Evolutionary conservation across 2,797 vertebrate genomes (phyloP).

Genomic region (Euthynnus affinis): DNA sequence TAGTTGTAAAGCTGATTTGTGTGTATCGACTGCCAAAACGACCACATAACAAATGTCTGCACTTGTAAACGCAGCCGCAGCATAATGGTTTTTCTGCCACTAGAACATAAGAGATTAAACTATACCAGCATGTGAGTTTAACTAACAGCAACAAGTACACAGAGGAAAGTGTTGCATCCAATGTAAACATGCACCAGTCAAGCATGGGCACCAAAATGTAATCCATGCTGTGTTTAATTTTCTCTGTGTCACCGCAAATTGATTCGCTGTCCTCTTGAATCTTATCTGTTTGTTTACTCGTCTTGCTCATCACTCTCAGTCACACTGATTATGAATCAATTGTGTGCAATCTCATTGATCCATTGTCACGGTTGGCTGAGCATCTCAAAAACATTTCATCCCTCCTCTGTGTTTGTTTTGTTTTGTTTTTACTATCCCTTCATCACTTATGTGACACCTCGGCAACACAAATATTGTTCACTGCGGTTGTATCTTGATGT

Average conservation of each 20-base stretch:
- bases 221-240: slow-evolving; percentile 66
- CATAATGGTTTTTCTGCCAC: slow-evolving; percentile 63
- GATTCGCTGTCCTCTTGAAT: slow-evolving; percentile 70
- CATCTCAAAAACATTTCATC: slow-evolving; percentile 62
- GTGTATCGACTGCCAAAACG: slow-evolving; percentile 67
- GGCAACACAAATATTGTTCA: slow-evolving; percentile 11
- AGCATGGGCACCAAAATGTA: slow-evolving; percentile 52
- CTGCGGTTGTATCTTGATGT: slow-evolving; percentile 35
- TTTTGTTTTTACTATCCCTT: slow-evolving; percentile 37
- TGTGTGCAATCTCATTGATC: slow-evolving; percentile 70
- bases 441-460: slow-evolving; percentile 53
- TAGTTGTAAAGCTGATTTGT: slow-evolving; percentile 78
- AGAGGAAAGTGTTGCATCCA: slow-evolving; percentile 53
- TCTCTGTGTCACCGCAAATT: slow-evolving; percentile 67
- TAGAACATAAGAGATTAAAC: slow-evolving; percentile 73
- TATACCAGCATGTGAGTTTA: slow-evolving; percentile 51
- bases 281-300: slow-evolving; percentile 70
- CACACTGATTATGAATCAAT: slow-evolving; percentile 74
- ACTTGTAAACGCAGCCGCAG: slow-evolving; percentile 65
- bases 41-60: slow-evolving; percentile 72
- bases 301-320: slow-evolving; percentile 67
- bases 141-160: slow-evolving; percentile 76
- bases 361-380: slow-evolving; percentile 62
- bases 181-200: slow-evolving; percentile 66
- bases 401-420: slow-evolving; percentile 31